A percentile compares a stretch with the other conserved stretches of the same genome.
Evolutionary conservation across 2,797 vertebrate species (phyloP).

Genomic region (Agapornis canus): DNA sequence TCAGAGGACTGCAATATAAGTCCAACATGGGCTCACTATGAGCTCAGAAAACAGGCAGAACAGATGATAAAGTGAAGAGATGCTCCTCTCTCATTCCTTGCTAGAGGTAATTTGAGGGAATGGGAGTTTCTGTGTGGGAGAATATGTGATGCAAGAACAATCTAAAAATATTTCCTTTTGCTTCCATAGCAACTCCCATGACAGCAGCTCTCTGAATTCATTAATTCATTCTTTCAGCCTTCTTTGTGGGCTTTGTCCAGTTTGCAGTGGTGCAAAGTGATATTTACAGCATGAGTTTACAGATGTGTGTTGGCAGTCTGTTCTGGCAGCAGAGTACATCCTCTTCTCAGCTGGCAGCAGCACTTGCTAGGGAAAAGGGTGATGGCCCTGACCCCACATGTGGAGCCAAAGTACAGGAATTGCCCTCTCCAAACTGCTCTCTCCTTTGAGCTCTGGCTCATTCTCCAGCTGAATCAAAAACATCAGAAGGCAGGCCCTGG

Average conservation of each 20-base stretch:
- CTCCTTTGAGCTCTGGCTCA: not conserved
- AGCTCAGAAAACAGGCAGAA: not conserved
- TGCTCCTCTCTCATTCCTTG: not conserved
- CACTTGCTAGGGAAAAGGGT: not conserved
- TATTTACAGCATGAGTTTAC: not conserved
- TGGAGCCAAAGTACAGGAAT: not conserved
- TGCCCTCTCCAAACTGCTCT: not conserved
- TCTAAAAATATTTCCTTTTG: constrained; percentile 60
- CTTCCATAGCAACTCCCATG: constrained; percentile 60
- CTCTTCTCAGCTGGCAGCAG: not conserved
- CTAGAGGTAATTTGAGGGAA: constrained; percentile 55
- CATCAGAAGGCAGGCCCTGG: not conserved
- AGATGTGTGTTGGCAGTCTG: not conserved
- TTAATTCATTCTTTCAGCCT: not conserved
- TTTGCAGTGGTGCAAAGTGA: not conserved
- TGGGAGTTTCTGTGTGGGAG: constrained; percentile 61
- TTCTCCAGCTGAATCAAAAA: not conserved
- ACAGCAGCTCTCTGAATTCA: not conserved
- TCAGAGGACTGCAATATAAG: not conserved
- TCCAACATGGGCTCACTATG: not conserved
- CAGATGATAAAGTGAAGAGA: not conserved
- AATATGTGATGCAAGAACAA: constrained; percentile 54
- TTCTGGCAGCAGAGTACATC: not conserved
- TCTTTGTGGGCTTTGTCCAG: not conserved
- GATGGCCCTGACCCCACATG: not conserved